phyloP scores from a whole-genome alignment of 2,888 invertebrate species.

The Brachylomia viminalis region DNA sequence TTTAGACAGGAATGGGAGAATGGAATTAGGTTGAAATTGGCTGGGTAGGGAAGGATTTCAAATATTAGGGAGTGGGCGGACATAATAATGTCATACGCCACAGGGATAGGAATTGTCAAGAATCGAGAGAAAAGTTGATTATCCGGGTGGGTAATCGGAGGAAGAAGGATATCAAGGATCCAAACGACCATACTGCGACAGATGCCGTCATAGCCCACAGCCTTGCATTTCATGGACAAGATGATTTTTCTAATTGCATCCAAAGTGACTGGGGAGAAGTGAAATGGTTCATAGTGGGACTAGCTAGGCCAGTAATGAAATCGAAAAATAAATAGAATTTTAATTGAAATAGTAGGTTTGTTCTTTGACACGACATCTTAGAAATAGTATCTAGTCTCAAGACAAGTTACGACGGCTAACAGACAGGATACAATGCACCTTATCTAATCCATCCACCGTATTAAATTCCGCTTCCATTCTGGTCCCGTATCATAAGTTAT shows the following conservation, averaged over 20 bases:
- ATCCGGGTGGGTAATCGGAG: not conserved
- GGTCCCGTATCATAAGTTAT: constrained; percentile 17
- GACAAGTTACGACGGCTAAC: constrained; percentile 20
- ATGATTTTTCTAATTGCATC: no score
- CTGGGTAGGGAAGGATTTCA: not conserved
- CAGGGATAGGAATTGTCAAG: not conserved
- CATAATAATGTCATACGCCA: not conserved
- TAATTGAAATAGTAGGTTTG: not conserved
- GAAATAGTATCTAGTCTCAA: not conserved
- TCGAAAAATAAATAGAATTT: no score
- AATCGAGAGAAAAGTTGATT: not conserved
- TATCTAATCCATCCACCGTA: constrained; percentile 34
- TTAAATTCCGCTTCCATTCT: constrained; percentile 27
- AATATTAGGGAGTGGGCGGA: not conserved
- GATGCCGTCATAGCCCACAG: no score
- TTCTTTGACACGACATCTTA: not conserved
- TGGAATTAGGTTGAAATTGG: not conserved
- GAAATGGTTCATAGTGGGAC: no score
- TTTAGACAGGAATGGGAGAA: no score
- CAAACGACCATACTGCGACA: no score
- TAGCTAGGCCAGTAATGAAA: no score
- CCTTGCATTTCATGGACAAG: no score
- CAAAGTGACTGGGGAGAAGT: no score
- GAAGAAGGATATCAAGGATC: not conserved
- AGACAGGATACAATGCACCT: constrained; percentile 30